Evolutionary conservation across 2,797 vertebrate species (phyloP).

Genomic region (Rhinogobio ventralis): DNA sequence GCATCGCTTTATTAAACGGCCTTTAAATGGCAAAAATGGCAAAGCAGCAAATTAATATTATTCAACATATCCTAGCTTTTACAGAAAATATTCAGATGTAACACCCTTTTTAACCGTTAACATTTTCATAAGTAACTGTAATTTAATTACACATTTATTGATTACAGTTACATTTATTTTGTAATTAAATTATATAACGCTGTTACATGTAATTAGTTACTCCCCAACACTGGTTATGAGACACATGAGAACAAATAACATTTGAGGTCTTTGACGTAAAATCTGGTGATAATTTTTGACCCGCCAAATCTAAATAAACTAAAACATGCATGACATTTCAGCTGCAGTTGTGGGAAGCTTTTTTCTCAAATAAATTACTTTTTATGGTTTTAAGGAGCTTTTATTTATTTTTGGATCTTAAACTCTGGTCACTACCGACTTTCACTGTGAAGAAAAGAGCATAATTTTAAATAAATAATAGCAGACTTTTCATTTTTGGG

Average conservation of each 20-base stretch:
- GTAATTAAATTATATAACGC: no score
- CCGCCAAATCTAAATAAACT: not conserved
- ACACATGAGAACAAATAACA: not conserved
- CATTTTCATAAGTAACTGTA: no score
- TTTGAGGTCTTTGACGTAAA: not conserved
- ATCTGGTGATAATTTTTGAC: not conserved
- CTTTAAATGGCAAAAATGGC: no score
- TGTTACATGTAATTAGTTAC: no score
- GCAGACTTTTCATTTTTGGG: not conserved
- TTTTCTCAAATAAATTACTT: not conserved
- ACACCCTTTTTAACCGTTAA: no score
- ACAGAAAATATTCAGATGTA: no score
- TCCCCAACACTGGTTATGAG: not conserved
- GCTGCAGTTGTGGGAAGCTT: no score
- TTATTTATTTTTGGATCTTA: not conserved
- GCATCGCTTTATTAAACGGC: no score
- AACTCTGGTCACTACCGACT: not conserved
- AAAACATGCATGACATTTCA: not conserved
- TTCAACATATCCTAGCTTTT: no score
- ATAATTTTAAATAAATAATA: not conserved
- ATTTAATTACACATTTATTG: no score
- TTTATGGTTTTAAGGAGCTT: not conserved
- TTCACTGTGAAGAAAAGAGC: not conserved
- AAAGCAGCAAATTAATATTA: no score
- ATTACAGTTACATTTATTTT: no score